Conservation (phyloP, 92 coral and sea anemone genomes). For the Epizoanthus ramosus region DNA sequence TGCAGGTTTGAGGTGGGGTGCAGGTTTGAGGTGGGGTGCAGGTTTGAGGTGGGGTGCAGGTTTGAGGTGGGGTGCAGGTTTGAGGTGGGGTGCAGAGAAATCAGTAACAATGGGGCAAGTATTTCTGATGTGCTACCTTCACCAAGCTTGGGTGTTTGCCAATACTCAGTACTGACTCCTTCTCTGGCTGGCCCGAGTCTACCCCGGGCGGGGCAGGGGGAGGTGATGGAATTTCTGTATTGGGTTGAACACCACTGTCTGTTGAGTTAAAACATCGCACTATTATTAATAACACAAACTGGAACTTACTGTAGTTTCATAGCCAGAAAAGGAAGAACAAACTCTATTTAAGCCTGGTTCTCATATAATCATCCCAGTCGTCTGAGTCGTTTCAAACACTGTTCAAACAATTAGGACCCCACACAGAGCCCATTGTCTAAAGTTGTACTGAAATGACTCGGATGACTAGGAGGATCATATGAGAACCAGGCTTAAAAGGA, state of each 20-base stretch:
- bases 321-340: neutral
- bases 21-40: no score
- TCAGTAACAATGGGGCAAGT: neutral
- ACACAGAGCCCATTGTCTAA: no score
- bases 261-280: neutral
- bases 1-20: no score
- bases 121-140: constrained; percentile 59
- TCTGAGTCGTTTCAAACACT: no score
- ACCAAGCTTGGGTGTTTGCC: constrained; percentile 94
- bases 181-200: constrained; percentile 63
- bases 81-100: neutral
- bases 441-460: no score
- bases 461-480: no score
- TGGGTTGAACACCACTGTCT: constrained; percentile 82
- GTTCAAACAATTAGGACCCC: no score
- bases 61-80: no score
- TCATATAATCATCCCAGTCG: no score
- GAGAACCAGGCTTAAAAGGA: no score
- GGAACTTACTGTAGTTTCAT: neutral
- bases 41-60: no score
- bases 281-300: neutral
- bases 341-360: no score
- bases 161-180: constrained; percentile 75
- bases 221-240: constrained; percentile 81
- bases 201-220: constrained; percentile 71